Conservation (phyloP, 2,888 invertebrate species). For the Boloria euphrosyne region DNA sequence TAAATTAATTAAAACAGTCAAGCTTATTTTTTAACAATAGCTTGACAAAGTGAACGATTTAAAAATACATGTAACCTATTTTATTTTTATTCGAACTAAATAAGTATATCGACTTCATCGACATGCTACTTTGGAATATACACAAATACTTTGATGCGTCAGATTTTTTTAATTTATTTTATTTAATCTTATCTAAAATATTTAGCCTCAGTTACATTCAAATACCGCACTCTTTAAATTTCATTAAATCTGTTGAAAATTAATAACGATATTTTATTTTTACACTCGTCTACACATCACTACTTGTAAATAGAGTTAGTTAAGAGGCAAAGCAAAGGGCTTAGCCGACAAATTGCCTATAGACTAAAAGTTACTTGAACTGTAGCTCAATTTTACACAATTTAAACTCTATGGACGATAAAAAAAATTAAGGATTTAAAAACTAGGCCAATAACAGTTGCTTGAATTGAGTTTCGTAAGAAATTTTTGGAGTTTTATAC, state of each 20-base stretch:
- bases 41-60: too few relatives aligned
- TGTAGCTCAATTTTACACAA: not conserved
- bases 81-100: too few relatives aligned
- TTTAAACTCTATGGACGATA: conserved; percentile 14
- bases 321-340: conserved; percentile 51
- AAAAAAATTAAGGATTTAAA: not conserved
- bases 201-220: too few relatives aligned
- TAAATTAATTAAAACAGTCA: too few relatives aligned
- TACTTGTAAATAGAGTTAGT: conserved; percentile 55
- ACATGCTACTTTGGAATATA: too few relatives aligned
- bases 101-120: too few relatives aligned
- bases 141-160: too few relatives aligned
- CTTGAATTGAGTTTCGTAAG: not conserved
- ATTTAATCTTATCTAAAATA: too few relatives aligned
- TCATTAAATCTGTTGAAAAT: not conserved
- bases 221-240: too few relatives aligned
- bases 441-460: conserved; percentile 5
- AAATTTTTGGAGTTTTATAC: not conserved
- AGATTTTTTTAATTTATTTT: too few relatives aligned
- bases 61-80: too few relatives aligned
- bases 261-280: conserved; percentile 38
- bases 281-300: conserved; percentile 42
- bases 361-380: conserved; percentile 12
- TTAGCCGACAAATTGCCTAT: conserved; percentile 9
- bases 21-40: too few relatives aligned